Evolutionary conservation across 2,113 vertebrate genomes (phyloP), one percentile per base, ranked within the genome.

Genomic region (Lepidothrix coronata): DNA sequence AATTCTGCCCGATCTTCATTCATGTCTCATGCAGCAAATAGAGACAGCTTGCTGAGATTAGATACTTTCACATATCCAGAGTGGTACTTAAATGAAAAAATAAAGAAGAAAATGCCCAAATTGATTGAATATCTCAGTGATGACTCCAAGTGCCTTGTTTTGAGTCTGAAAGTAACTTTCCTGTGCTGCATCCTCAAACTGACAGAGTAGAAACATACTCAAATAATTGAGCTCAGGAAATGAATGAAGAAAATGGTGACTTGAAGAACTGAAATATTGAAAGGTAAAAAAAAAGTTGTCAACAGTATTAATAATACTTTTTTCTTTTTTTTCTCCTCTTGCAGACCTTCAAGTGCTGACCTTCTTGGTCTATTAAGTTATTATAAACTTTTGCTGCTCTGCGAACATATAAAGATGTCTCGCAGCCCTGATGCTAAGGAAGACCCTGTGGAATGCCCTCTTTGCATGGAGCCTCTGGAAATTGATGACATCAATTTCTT

Each of bases 401-500:
- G 97, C 52, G 95, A 97, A 97, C 97, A 88, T 61, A 96, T 46
- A 97, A 98, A 98, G 95, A 99, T 99, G 99, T 99, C 99, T 99
- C 98, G 99, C 98, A 99, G 99, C 98, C 99, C 99, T 91, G 99
- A 99, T 89, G 98, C 98, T 94, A 99, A 99, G 97, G 99, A 99
- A 98, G 99, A 99, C 97, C 98, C 99, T 97, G 99, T 99, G 98
- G 99, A 99, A 98, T 99, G 99, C 97, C 99, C 99, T 92, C 98
- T 99, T 98, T 99, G 99, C 98, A 99, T 99, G 99, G 99, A 99
- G 93, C 99, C 99, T 39, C 98, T 99, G 97, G 99, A 99, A 97
- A 99, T 99, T 79, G 99, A 99, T 91, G 99, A 99, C 91, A 99
- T 99, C 98, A 99, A 99, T 98, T 99, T 99, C 97, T 99, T 99